These are phyloP conservation scores for Temnothorax curvispinosus DNA, from an alignment of 1,140 invertebrate species.

Conservation along the genomic window DNA sequence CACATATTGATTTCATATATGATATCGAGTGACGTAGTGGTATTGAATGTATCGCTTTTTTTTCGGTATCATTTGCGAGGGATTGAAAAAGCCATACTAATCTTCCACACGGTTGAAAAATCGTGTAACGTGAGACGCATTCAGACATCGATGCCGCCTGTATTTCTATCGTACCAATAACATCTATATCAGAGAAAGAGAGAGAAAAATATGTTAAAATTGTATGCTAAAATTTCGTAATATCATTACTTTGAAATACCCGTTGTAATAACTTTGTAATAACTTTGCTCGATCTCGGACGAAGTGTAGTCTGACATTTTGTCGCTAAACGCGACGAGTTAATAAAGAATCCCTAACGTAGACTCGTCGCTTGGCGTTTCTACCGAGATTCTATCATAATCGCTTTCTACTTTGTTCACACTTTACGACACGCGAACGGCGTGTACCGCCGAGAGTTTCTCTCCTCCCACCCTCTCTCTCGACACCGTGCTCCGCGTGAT, in stretches of 20 bases:
- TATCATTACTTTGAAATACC: neutral
- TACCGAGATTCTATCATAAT: slow-evolving; percentile 34
- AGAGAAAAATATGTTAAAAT: neutral
- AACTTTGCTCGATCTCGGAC: neutral
- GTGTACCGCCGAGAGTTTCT: neutral
- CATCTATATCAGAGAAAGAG: neutral
- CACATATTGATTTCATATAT: slow-evolving; percentile 19
- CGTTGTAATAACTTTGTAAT: neutral
- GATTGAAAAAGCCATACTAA: neutral
- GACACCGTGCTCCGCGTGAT: neutral
- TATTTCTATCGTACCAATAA: neutral
- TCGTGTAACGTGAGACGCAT: neutral
- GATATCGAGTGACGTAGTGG: slow-evolving; percentile 1
- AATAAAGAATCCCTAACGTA: neutral
- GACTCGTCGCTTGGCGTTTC: neutral
- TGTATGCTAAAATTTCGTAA: neutral
- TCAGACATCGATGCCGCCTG: neutral
- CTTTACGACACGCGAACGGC: slow-evolving; percentile 29
- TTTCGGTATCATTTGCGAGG: neutral
- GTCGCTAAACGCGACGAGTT: neutral
- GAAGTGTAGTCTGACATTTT: neutral
- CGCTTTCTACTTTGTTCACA: slow-evolving; percentile 35
- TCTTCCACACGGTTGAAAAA: neutral
- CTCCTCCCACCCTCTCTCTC: neutral
- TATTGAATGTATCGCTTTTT: slow-evolving; percentile 16